Percentiles rank a stretch among this genome's conserved stretches.
These are phyloP conservation scores for Zaprionus lachaisei DNA, from an alignment of 1,140 invertebrate species.

Conservation along the genomic window DNA sequence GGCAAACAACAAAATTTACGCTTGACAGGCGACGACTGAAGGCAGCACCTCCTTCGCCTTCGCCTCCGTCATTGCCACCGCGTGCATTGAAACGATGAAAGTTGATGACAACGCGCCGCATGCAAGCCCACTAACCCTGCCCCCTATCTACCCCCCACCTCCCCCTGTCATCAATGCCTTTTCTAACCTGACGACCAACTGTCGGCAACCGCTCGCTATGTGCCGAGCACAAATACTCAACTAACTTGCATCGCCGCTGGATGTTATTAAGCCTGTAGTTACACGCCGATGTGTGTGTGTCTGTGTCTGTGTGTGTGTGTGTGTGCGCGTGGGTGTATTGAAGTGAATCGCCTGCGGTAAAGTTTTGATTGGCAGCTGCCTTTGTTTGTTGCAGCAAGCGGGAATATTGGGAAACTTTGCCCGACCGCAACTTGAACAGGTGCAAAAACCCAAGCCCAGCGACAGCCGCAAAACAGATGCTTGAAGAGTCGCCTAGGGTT, in stretches of 20 bases:
- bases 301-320: slow-evolving; percentile 2
- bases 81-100: slow-evolving; percentile 56
- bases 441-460: slow-evolving; percentile 30
- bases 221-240: slow-evolving; percentile 4
- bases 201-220: slow-evolving; percentile 46
- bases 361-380: slow-evolving; percentile 77
- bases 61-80: not conserved
- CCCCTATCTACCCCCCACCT: not conserved
- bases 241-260: slow-evolving; percentile 25
- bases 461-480: not conserved
- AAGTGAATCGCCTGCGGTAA: slow-evolving; percentile 50
- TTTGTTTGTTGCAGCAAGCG: slow-evolving; percentile 44
- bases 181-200: slow-evolving; percentile 44
- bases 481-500: slow-evolving; percentile 2
- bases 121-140: slow-evolving; percentile 5
- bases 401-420: slow-evolving; percentile 46
- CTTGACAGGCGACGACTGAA: slow-evolving; percentile 56
- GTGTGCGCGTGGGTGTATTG: slow-evolving; percentile 11
- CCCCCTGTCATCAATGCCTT: not conserved
- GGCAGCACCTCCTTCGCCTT: slow-evolving; percentile 15
- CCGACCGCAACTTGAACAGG: slow-evolving; percentile 67
- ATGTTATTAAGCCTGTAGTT: slow-evolving; percentile 40
- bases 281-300: slow-evolving; percentile 10
- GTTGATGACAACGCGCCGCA: slow-evolving; percentile 69
- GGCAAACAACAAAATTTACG: slow-evolving; percentile 61